Conservation (phyloP, 2,797 vertebrate genomes). For the Alectoris magna region DNA sequence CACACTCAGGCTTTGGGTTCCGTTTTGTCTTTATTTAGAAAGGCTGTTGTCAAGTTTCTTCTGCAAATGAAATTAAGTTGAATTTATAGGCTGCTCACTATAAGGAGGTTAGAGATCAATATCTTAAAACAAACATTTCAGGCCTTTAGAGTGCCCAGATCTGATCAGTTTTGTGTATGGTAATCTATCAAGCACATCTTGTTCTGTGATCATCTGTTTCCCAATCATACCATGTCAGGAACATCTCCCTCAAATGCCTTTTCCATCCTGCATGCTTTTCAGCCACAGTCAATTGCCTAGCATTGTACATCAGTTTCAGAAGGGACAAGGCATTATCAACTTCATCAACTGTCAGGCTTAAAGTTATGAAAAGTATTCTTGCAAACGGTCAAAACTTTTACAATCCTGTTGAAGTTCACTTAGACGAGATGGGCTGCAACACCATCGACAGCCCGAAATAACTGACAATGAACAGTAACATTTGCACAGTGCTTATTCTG, state of each 20-base stretch:
- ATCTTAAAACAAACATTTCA: not conserved
- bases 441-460: not conserved
- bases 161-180: slow-evolving; percentile 15
- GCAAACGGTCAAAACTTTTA: not conserved
- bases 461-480: not conserved
- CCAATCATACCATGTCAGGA: not conserved
- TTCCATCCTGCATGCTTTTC: not conserved
- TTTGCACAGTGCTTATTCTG: not conserved
- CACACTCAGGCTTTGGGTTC: slow-evolving; percentile 16
- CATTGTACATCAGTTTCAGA: not conserved
- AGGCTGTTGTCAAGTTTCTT: slow-evolving; percentile 45
- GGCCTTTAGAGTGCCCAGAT: not conserved
- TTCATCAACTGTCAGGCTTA: not conserved
- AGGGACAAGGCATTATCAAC: not conserved
- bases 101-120: not conserved
- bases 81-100: slow-evolving; percentile 39
- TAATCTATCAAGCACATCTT: not conserved
- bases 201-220: not conserved
- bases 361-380: not conserved
- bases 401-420: not conserved
- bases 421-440: not conserved
- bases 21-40: slow-evolving; percentile 52
- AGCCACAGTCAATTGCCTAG: not conserved
- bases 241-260: not conserved
- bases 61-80: slow-evolving; percentile 48